Conservation (phyloP, 2,888 invertebrate species). For the Glyphotaelius pellucidus region DNA sequence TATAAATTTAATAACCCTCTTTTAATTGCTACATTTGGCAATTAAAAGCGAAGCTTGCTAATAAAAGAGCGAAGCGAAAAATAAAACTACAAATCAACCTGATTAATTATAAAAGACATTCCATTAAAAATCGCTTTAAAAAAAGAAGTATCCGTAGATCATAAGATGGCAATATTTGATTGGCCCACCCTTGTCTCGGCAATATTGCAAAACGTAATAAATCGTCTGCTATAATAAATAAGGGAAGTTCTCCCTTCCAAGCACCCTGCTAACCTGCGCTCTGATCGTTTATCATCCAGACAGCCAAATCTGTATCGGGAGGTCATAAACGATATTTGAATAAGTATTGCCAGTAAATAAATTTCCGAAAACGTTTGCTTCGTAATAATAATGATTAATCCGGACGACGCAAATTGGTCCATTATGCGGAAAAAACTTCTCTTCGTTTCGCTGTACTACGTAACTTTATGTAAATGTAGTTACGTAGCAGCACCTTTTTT, state of each 20-base stretch:
- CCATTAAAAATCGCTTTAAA: neutral
- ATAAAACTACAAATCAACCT: neutral
- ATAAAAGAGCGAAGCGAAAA: too few relatives aligned
- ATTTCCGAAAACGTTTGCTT: conserved; percentile 31
- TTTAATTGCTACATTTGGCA: too few relatives aligned
- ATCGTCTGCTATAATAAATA: conserved; percentile 53
- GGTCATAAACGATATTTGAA: conserved; percentile 56
- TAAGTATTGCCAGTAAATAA: conserved; percentile 50
- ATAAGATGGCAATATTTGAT: conserved; percentile 7
- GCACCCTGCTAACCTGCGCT: conserved; percentile 46
- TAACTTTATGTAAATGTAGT: too few relatives aligned
- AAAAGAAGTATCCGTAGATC: neutral
- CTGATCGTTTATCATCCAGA: conserved; percentile 56
- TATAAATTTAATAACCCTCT: too few relatives aligned
- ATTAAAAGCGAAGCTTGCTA: too few relatives aligned
- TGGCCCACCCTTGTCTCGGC: conserved; percentile 15
- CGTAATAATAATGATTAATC: neutral
- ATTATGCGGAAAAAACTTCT: neutral
- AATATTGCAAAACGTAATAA: conserved; percentile 46
- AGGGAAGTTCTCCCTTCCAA: conserved; percentile 58
- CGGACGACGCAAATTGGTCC: neutral
- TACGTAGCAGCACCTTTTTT: too few relatives aligned
- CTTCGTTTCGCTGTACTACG: neutral
- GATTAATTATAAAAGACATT: neutral
- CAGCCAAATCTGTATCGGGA: conserved; percentile 54